Percentiles rank a stretch among this genome's conserved stretches.
These are phyloP conservation scores for Caradrina kadenii DNA, from an alignment of 2,888 invertebrate species.

Conservation along the genomic window DNA sequence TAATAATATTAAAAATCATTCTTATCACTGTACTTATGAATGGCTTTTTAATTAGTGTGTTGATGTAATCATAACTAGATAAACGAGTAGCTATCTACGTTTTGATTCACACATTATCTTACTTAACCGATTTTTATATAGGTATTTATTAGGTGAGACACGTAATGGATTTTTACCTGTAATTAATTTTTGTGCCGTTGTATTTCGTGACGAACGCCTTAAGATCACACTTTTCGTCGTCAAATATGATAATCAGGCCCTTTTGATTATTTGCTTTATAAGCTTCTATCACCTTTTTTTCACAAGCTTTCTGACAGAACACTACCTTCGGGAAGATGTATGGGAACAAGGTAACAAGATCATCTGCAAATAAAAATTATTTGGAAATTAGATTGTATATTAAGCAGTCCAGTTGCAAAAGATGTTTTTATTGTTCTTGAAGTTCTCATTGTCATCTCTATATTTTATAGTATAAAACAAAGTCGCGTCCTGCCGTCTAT, in stretches of 20 bases:
- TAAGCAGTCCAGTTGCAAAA: not conserved
- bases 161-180: constrained; percentile 61
- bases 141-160: not conserved
- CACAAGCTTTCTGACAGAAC: constrained; percentile 70
- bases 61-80: constrained; percentile 13
- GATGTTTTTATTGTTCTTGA: not conserved
- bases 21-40: constrained; percentile 13
- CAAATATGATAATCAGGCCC: constrained; percentile 69
- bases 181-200: constrained; percentile 71
- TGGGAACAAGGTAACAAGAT: constrained; percentile 59
- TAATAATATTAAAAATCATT: not conserved
- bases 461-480: no score
- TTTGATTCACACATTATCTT: not conserved
- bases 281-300: constrained; percentile 67
- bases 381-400: not conserved
- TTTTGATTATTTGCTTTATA: constrained; percentile 52
- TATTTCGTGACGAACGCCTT: constrained; percentile 66
- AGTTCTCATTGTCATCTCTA: no score
- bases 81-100: not conserved
- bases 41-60: not conserved
- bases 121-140: not conserved
- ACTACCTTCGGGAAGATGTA: constrained; percentile 70
- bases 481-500: no score
- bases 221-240: constrained; percentile 67
- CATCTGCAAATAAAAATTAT: constrained; percentile 55